Conservation (phyloP, 2,797 vertebrate genomes). For the Pseudomugil gertrudae region DNA sequence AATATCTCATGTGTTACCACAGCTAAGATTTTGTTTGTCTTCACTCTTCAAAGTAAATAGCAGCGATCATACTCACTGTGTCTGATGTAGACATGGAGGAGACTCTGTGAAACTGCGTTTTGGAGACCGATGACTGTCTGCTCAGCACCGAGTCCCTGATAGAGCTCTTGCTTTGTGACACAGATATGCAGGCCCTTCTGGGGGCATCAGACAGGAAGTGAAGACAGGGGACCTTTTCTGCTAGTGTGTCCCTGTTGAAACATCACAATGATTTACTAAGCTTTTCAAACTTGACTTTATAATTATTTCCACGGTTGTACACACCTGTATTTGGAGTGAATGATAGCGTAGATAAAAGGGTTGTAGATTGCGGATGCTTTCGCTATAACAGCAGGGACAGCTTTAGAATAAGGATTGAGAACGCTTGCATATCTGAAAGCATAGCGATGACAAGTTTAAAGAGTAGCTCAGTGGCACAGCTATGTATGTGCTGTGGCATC, state of each 20-base stretch:
- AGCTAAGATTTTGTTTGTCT: neutral
- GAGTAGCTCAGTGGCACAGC: neutral
- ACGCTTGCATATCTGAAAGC: conserved; percentile 81
- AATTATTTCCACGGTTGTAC: neutral
- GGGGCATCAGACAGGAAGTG: conserved; percentile 68
- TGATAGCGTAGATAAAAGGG: conserved; percentile 92
- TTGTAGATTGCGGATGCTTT: conserved; percentile 93
- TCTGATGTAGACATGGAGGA: conserved; percentile 78
- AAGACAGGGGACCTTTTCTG: conserved; percentile 79
- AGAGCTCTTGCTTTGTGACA: conserved; percentile 76
- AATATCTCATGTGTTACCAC: neutral
- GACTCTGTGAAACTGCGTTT: conserved; percentile 70
- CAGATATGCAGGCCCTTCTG: conserved; percentile 66
- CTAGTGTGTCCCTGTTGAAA: conserved; percentile 76
- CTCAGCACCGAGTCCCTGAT: conserved; percentile 73
- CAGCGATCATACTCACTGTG: conserved; percentile 70
- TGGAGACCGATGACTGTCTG: conserved; percentile 72
- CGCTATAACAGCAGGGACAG: conserved; percentile 90
- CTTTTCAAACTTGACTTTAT: conserved; percentile 6
- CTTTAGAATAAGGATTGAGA: conserved; percentile 89
- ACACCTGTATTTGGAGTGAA: conserved; percentile 92
- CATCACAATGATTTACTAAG: neutral
- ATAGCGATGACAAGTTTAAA: conserved; percentile 10
- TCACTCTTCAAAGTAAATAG: neutral
- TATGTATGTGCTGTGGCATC: neutral